phyloP scores from a whole-genome alignment of 2,888 invertebrate species.

The Sussaba pulchella region DNA sequence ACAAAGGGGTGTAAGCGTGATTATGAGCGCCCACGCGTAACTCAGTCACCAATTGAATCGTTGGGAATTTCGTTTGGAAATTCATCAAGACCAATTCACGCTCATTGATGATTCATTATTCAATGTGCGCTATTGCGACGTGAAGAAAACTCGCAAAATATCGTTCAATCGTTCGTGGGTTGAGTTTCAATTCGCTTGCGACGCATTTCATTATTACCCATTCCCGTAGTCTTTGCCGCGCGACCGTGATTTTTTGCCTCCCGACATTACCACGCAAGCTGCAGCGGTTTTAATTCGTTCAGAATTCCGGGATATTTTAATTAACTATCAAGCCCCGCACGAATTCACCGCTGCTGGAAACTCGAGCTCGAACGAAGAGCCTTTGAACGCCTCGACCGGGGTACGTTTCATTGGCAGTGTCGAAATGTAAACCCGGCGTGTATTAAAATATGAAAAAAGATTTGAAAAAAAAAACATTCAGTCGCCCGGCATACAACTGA shows the following conservation, averaged over 20 bases:
- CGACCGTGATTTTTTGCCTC: constrained; percentile 4
- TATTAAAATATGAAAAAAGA: constrained; percentile 6
- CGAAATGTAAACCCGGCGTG: background rate
- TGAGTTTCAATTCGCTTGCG: background rate
- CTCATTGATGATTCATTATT: constrained; percentile 35
- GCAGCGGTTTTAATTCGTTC: constrained; percentile 49
- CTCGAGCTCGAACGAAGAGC: constrained; percentile 38
- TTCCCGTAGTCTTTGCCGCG: background rate
- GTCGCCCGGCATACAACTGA: background rate
- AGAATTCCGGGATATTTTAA: constrained; percentile 56
- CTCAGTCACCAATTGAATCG: background rate
- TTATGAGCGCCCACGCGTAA: constrained; percentile 30
- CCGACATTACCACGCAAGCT: background rate
- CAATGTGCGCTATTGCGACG: constrained; percentile 6
- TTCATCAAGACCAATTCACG: constrained; percentile 61
- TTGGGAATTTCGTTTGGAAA: constrained; percentile 52
- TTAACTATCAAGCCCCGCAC: constrained; percentile 42
- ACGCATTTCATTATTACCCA: too few species aligned
- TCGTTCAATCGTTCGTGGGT: constrained; percentile 5
- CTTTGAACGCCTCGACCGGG: constrained; percentile 46
- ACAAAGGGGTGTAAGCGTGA: constrained; percentile 44
- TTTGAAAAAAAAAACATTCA: background rate
- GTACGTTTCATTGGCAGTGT: constrained; percentile 30
- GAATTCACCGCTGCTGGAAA: constrained; percentile 39
- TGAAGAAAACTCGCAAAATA: constrained; percentile 13